Percentiles rank a stretch among this genome's conserved stretches.
These are phyloP conservation scores for Mormyrops boulengeri DNA, from an alignment of 2,797 vertebrate species.

Conservation along the genomic window DNA sequence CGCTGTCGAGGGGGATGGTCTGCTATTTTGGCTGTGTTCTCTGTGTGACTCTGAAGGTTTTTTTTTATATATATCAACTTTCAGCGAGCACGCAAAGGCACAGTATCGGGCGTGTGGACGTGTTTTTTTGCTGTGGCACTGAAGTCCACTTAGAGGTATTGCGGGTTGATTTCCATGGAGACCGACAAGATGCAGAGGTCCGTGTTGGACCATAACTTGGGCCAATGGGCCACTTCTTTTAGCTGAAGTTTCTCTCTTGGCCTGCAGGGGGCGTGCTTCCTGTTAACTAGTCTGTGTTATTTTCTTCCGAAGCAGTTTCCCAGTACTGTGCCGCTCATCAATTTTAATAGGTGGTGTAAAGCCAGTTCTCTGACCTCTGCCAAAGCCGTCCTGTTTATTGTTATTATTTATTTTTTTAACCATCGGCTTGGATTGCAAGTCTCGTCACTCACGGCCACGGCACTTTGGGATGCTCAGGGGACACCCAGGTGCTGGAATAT, in stretches of 20 bases:
- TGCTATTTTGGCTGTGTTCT: not conserved
- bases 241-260: not conserved
- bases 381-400: not conserved
- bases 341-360: not conserved
- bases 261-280: not conserved
- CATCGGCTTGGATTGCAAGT: not conserved
- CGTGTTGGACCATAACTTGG: not conserved
- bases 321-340: not conserved
- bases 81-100: not conserved
- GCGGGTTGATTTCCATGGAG: not conserved
- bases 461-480: not conserved
- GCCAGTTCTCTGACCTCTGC: not conserved
- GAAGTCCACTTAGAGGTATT: not conserved
- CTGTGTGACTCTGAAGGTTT: not conserved
- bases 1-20: not conserved
- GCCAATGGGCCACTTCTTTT: not conserved
- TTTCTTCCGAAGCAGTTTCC: conserved; percentile 3
- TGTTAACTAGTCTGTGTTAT: not conserved
- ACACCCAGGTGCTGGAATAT: not conserved
- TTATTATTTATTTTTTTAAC: not conserved
- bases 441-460: not conserved
- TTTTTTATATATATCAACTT: not conserved
- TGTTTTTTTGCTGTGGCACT: not conserved
- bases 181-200: not conserved
- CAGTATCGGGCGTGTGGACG: not conserved